Evolutionary conservation across 2,797 vertebrate genomes (phyloP).

Genomic region (Scolopax rusticola): DNA sequence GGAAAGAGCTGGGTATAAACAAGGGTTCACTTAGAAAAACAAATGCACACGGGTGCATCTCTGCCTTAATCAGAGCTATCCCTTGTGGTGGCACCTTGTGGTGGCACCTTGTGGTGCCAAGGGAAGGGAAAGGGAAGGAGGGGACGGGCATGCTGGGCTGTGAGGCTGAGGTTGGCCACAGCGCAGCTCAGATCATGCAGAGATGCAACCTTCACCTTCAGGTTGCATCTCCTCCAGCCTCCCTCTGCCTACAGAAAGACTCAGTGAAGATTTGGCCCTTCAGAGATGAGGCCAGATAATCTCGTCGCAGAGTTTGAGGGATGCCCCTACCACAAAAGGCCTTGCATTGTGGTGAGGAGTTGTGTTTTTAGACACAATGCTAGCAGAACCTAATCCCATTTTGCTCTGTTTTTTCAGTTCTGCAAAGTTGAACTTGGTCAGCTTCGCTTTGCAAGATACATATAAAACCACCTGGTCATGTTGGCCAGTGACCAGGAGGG

Average conservation of each 20-base stretch:
- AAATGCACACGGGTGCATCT: neutral
- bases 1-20: neutral
- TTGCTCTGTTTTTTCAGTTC: conserved; percentile 24
- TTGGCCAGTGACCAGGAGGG: conserved; percentile 38
- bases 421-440: conserved; percentile 33
- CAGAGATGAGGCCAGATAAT: neutral
- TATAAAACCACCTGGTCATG: conserved; percentile 64
- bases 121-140: neutral
- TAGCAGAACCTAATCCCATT: neutral
- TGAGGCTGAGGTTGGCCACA: neutral
- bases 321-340: neutral
- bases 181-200: neutral
- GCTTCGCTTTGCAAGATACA: conserved; percentile 31
- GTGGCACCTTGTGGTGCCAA: neutral
- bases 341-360: neutral
- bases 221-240: neutral
- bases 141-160: neutral
- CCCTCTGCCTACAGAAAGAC: neutral
- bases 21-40: neutral
- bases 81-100: neutral
- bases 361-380: neutral
- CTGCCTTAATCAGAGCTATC: neutral
- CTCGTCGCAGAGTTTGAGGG: neutral
- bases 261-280: neutral
- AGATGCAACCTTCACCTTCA: neutral